Evolutionary conservation across 2,888 invertebrate species (phyloP).

Genomic region (Zaprionus bogoriensis): DNA sequence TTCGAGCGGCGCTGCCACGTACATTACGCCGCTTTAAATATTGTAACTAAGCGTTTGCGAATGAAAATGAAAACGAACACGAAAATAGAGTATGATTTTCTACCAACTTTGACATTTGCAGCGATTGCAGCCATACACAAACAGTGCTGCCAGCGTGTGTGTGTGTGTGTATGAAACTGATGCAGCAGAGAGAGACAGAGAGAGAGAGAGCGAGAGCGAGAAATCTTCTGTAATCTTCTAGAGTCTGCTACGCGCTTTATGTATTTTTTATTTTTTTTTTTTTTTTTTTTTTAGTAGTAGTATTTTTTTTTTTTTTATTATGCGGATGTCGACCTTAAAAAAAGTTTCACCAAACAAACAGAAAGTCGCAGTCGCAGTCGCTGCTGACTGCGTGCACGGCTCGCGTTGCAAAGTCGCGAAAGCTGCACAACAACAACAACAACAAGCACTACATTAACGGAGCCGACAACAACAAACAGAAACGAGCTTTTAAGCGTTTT

Average conservation of each 20-base stretch:
- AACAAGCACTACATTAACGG: conserved; percentile 16
- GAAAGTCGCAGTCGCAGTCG: conserved; percentile 59
- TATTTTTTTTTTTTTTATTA: conserved; percentile 54
- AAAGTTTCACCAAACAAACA: conserved; percentile 76
- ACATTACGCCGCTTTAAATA: conserved; percentile 51
- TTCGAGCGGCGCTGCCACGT: conserved; percentile 66
- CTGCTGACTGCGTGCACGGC: conserved; percentile 49
- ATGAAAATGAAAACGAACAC: conserved; percentile 3
- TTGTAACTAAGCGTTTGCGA: conserved; percentile 19
- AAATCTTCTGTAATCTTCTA: conserved; percentile 33
- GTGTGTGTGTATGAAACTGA: conserved; percentile 2
- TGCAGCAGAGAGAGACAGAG: conserved; percentile 9
- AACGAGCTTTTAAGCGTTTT: conserved; percentile 40
- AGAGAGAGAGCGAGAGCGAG: not conserved
- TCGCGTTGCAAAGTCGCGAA: conserved; percentile 58
- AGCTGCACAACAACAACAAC: conserved; percentile 53
- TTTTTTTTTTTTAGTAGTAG: conserved; percentile 26
- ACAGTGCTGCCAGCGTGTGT: not conserved
- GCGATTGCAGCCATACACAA: not conserved
- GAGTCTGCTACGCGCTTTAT: conserved; percentile 18
- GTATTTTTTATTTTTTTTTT: conserved; percentile 22
- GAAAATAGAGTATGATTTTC: conserved; percentile 1
- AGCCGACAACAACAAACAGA: conserved; percentile 13
- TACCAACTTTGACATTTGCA: conserved; percentile 24
- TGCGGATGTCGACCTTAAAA: conserved; percentile 72